phyloP scores from a whole-genome alignment of 2,888 invertebrate genomes.

The Sphaerophoria rueppellii region DNA sequence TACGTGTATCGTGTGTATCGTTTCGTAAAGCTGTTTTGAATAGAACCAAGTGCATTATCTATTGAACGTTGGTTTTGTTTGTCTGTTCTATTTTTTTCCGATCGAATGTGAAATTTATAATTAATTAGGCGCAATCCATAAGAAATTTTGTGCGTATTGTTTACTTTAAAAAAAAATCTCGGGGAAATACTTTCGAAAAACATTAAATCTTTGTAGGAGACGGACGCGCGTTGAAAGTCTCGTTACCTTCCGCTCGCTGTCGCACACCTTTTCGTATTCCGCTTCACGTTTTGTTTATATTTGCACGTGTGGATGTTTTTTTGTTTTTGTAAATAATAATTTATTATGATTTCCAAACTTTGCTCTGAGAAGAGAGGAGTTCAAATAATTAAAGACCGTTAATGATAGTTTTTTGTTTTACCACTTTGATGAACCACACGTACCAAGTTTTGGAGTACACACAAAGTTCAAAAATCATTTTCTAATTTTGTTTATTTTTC shows the following conservation, averaged over 20 bases:
- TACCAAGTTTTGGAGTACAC: constrained; percentile 11
- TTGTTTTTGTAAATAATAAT: constrained; percentile 23
- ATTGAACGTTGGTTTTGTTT: constrained; percentile 38
- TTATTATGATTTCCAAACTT: constrained; percentile 35
- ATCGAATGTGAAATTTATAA: constrained; percentile 57
- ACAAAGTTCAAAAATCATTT: not conserved
- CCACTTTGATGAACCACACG: constrained; percentile 50
- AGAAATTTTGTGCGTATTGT: constrained; percentile 59
- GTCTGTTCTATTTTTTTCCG: constrained; percentile 20
- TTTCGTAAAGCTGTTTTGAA: constrained; percentile 34
- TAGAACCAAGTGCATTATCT: constrained; percentile 50
- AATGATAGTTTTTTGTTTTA: constrained; percentile 59
- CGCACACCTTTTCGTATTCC: constrained; percentile 52
- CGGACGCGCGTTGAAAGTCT: not conserved
- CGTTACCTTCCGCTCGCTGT: not conserved
- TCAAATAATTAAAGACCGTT: constrained; percentile 50
- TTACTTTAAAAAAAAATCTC: constrained; percentile 60
- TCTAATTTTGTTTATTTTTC: constrained; percentile 44
- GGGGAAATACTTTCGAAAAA: constrained; percentile 32
- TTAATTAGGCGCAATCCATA: constrained; percentile 68
- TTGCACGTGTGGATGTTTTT: constrained; percentile 60
- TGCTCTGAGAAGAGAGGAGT: constrained; percentile 16
- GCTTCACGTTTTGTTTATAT: constrained; percentile 65
- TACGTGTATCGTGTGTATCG: not conserved
- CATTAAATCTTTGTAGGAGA: not conserved